phyloP scores from a whole-genome alignment of 2,797 vertebrate species.

The Peromyscus eremicus region DNA sequence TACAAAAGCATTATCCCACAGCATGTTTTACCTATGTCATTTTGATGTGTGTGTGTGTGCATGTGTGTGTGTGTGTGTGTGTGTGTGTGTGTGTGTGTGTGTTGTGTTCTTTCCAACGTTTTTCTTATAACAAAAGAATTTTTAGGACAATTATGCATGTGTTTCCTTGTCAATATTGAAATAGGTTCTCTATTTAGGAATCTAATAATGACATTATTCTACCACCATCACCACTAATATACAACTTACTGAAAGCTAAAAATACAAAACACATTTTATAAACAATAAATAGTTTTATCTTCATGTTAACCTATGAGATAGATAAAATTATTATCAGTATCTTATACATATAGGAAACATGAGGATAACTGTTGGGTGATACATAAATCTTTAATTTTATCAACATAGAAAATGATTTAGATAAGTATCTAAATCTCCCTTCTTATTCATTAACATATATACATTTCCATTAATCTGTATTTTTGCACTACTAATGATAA shows the following conservation, averaged over 20 bases:
- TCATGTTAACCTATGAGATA: neutral
- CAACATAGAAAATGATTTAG: neutral
- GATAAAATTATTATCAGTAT: slow-evolving; percentile 29
- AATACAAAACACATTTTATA: neutral
- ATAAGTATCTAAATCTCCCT: neutral
- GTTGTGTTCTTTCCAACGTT: neutral
- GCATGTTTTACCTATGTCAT: neutral
- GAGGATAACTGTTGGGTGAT: neutral
- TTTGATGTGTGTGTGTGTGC: neutral
- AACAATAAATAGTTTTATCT: neutral
- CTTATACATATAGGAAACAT: neutral
- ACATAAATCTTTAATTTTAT: neutral
- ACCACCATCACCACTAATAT: neutral
- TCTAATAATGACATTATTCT: neutral
- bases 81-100: neutral
- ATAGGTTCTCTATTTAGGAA: neutral
- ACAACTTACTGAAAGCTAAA: neutral
- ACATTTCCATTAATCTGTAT: neutral
- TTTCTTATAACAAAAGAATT: neutral
- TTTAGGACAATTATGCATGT: neutral
- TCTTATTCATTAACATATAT: neutral
- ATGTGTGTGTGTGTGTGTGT: neutral
- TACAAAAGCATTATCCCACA: neutral
- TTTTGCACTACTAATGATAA: neutral
- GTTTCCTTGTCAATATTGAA: neutral